Conservation (phyloP, 1,140 invertebrate genomes). For the Drosophila biarmipes region DNA sequence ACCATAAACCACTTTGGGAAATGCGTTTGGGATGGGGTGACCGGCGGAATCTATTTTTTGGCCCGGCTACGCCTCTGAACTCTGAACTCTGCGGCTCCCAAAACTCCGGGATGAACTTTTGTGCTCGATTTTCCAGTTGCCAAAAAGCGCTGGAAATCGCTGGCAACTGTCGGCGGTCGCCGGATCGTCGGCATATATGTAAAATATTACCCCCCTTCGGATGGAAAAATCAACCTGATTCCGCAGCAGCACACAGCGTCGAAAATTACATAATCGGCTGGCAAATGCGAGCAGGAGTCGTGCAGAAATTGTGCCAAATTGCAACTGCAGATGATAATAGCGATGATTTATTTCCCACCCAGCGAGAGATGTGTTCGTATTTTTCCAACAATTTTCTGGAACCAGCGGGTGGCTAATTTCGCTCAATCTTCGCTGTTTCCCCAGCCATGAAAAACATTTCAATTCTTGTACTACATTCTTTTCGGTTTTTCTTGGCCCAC, state of each 20-base stretch:
- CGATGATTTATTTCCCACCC: conserved; percentile 43
- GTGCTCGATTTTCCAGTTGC: conserved; percentile 65
- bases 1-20: conserved; percentile 29
- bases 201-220: conserved; percentile 2
- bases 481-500: conserved; percentile 44
- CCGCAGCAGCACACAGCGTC: conserved; percentile 11
- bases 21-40: conserved; percentile 2
- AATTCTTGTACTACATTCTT: conserved; percentile 9
- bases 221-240: conserved; percentile 51
- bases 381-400: conserved; percentile 28
- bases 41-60: background rate
- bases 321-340: conserved; percentile 42
- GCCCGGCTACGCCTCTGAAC: conserved; percentile 23
- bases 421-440: conserved; percentile 56
- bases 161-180: conserved; percentile 50
- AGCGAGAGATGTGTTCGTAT: conserved; percentile 33
- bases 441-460: conserved; percentile 7
- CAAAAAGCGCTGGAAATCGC: conserved; percentile 52
- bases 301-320: conserved; percentile 65
- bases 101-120: conserved; percentile 64
- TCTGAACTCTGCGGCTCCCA: background rate
- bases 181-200: conserved; percentile 25
- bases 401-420: conserved; percentile 71
- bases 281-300: conserved; percentile 19
- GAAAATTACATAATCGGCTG: conserved; percentile 47